Evolutionary conservation across 2,888 invertebrate genomes (phyloP).

Genomic region (Netelia virgata): DNA sequence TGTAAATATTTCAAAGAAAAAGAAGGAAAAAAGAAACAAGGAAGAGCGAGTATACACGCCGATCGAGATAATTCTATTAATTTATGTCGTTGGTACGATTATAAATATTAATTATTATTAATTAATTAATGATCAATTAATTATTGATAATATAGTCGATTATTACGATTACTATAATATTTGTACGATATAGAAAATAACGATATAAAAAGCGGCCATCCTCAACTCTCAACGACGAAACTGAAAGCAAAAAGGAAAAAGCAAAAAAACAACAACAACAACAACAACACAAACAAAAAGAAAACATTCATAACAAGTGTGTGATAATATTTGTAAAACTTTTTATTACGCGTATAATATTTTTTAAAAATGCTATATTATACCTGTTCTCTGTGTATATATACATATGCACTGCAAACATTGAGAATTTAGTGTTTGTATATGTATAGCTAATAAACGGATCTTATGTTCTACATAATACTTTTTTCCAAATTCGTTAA

Average conservation of each 20-base stretch:
- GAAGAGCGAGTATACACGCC: conserved; percentile 70
- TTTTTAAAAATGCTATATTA: conserved; percentile 62
- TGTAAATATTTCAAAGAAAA: conserved; percentile 71
- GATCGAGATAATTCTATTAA: conserved; percentile 71
- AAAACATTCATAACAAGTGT: conserved; percentile 83
- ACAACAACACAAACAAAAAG: conserved; percentile 7
- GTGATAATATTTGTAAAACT: conserved; percentile 85
- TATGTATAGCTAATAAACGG: conserved; percentile 78
- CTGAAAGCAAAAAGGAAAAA: conserved; percentile 40
- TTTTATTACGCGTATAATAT: conserved; percentile 75
- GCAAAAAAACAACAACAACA: conserved; percentile 23
- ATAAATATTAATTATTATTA: conserved; percentile 73
- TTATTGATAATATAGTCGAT: conserved; percentile 57
- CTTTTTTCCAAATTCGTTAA: no score
- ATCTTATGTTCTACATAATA: conserved; percentile 80
- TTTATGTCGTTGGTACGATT: conserved; percentile 74
- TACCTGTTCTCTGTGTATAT: conserved; percentile 58
- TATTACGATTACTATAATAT: conserved; percentile 77
- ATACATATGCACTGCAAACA: conserved; percentile 46
- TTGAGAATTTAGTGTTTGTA: conserved; percentile 58
- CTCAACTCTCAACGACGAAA: conserved; percentile 70
- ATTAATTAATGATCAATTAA: conserved; percentile 35
- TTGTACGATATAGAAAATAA: conserved; percentile 75
- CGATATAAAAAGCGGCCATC: conserved; percentile 77
- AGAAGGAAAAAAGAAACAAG: conserved; percentile 12